Conservation (phyloP, 2,888 invertebrate species). For the Eilema sororculum region DNA sequence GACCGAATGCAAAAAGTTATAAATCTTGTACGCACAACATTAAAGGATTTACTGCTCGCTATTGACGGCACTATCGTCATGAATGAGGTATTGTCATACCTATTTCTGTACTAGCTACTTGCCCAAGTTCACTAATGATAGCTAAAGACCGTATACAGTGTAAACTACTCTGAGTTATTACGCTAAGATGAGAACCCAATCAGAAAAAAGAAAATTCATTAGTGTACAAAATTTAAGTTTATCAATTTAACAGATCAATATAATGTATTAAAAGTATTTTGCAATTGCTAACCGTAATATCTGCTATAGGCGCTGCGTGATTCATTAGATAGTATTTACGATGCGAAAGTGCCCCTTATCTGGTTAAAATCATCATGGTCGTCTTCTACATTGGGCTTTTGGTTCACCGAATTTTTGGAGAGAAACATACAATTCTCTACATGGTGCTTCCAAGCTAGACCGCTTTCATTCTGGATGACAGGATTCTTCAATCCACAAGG, state of each 20-base stretch:
- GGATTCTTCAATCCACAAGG: conserved; percentile 98
- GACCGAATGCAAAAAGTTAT: conserved; percentile 95
- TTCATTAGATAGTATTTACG: conserved; percentile 94
- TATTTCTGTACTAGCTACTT: too few relatives aligned
- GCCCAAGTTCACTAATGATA: too few relatives aligned
- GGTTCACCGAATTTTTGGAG: conserved; percentile 96
- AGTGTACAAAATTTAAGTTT: too few relatives aligned
- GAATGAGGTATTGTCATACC: conserved; percentile 90
- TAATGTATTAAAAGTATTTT: background rate
- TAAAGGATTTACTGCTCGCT: conserved; percentile 93
- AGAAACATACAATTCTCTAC: conserved; percentile 92
- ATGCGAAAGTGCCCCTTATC: conserved; percentile 92
- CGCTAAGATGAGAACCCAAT: too few relatives aligned
- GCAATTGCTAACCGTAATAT: background rate
- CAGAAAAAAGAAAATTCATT: too few relatives aligned
- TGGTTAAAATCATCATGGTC: conserved; percentile 94
- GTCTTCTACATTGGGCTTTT: conserved; percentile 94
- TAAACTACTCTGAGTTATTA: too few relatives aligned
- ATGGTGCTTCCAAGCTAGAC: conserved; percentile 92
- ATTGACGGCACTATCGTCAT: conserved; percentile 97
- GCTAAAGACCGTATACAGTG: too few relatives aligned
- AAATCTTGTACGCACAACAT: conserved; percentile 88
- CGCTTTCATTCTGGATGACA: conserved; percentile 95
- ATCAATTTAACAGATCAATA: too few relatives aligned
- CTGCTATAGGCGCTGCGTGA: conserved; percentile 89